These are phyloP conservation scores for Lordiphosa fenestrarum DNA, from an alignment of 2,888 invertebrate genomes.

Conservation along the genomic window DNA sequence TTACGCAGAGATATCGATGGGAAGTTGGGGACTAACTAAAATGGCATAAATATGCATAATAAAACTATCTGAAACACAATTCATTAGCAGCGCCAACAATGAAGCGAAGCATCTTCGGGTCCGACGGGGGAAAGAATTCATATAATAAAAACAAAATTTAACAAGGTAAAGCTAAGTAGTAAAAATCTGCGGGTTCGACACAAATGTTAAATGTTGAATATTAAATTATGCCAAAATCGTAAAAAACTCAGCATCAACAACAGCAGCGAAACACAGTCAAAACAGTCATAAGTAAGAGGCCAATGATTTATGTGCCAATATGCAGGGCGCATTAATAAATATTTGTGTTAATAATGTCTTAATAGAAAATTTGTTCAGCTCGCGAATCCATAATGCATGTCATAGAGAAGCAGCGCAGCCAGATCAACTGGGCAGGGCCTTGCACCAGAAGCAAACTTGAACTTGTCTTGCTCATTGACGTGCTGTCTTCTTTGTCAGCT, in stretches of 20 bases:
- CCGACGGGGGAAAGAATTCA: not conserved
- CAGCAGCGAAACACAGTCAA: slow-evolving; percentile 25
- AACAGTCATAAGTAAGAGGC: slow-evolving; percentile 41
- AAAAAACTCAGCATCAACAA: slow-evolving; percentile 36
- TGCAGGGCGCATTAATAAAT: slow-evolving; percentile 32
- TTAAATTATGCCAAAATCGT: slow-evolving; percentile 68
- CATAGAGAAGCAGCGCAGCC: slow-evolving; percentile 2
- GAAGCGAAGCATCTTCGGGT: not conserved
- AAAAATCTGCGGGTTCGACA: slow-evolving; percentile 65
- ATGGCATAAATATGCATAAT: slow-evolving; percentile 57
- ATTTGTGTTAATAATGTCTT: slow-evolving; percentile 63
- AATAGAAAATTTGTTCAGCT: slow-evolving; percentile 35
- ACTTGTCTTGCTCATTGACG: slow-evolving; percentile 32
- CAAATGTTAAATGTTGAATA: slow-evolving; percentile 47
- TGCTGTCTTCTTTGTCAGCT: slow-evolving; percentile 24
- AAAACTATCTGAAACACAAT: slow-evolving; percentile 47
- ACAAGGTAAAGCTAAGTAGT: slow-evolving; percentile 47
- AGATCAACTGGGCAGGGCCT: slow-evolving; percentile 42
- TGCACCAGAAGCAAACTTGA: slow-evolving; percentile 26
- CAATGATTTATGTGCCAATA: slow-evolving; percentile 55
- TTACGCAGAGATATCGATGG: slow-evolving; percentile 29
- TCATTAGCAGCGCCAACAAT: slow-evolving; percentile 56
- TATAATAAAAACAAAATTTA: slow-evolving; percentile 28
- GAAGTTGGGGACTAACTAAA: slow-evolving; percentile 12
- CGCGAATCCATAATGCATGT: too few species aligned